Base-by-base conservation (phyloP, 2,888 invertebrate genomes). In the Aspidapion aeneum region DNA sequence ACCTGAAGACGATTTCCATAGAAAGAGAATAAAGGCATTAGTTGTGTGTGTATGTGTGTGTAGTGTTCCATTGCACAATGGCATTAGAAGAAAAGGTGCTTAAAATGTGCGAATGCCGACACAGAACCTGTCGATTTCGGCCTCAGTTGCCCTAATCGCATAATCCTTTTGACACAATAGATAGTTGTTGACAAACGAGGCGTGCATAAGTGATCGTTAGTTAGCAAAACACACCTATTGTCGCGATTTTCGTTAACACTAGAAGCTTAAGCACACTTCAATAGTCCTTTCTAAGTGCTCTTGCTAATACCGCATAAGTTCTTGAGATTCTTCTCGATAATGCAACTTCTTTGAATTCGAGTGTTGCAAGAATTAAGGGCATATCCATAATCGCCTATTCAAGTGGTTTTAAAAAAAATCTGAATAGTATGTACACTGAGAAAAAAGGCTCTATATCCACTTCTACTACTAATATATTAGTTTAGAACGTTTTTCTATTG, bases 181-280 rank as follows among this genome's bases (percentile, higher is more conserved):
- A 57, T 69, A 69, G 71, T 73, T 78, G 78, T 77, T 76, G 73
- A 68, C 74, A 77, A 78, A 76, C 76, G 78, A 75, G 75, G 78
- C 78, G 78, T 78, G 71, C 72, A 74, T 78, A 79, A 80, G 78
- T 77, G 78, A 78, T 79, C 78, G 77, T 80, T 80, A 79, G 79
- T 79, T 80, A 72, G 79, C 78, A 79, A 80, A 80, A 80, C 80
- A 80, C 74, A 71, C 69, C 77, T 70, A 78, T 80, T 80, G 79
- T 80, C 78, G 74, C 17, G 52, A 9, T 52, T 19, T 17, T 52
- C 52, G 52, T 52, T 19, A 52, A 7, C 52, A 52, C 52, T 35
- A 35, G 35, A 35, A 12, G 12, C 35, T 35, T 35, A 35, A 35
- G 35, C 35, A 35, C 35, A 35, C 35, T 35, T 35, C 35, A 35